A percentile compares a stretch with the other conserved stretches of the same genome.
Conservation (phyloP, 1,140 invertebrate species). For the Panagrolaimus sp. region DNA sequence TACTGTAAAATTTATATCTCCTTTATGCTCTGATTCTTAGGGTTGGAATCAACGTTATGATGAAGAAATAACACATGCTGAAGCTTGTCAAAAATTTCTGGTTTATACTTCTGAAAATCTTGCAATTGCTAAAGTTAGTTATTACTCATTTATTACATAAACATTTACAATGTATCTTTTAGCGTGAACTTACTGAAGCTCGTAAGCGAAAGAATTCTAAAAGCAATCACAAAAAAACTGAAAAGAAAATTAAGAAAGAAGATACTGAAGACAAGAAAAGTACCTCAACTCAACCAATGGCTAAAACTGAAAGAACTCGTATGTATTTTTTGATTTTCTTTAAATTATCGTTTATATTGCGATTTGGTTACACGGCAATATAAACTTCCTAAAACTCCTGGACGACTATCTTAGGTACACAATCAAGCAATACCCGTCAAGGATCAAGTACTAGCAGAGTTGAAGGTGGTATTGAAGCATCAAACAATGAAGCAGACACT, state of each 20-base stretch:
- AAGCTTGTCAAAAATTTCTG: neutral
- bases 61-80: neutral
- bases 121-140: neutral
- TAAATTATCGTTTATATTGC: neutral
- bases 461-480: too few relatives aligned
- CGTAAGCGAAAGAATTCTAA: too few relatives aligned
- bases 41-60: constrained; percentile 6
- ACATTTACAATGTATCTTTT: neutral
- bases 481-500: neutral
- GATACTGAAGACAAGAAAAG: neutral
- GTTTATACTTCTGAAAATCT: neutral
- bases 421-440: neutral
- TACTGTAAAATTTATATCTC: neutral
- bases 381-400: neutral
- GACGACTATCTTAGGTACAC: neutral
- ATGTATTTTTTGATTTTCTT: neutral
- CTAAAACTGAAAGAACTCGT: neutral
- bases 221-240: neutral
- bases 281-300: neutral
- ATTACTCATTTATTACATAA: neutral
- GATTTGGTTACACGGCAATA: neutral
- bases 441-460: neutral
- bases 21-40: neutral
- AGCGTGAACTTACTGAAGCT: neutral
- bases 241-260: neutral